Base-by-base conservation (phyloP, 2,113 vertebrate genomes). In the Eulemur macaco region DNA sequence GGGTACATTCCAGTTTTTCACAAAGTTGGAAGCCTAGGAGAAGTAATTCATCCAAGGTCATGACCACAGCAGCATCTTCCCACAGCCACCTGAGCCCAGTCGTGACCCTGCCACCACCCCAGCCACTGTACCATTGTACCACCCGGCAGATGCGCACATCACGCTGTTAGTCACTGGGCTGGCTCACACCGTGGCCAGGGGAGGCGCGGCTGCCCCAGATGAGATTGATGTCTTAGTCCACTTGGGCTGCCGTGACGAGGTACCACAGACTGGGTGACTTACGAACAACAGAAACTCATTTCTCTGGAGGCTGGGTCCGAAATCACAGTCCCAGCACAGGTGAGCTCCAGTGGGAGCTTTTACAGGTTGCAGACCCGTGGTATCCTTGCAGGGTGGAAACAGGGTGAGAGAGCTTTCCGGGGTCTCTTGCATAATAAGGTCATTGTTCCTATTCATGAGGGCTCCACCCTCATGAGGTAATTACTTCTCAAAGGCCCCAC, bases 121-220 rank as follows among this genome's bases (percentile, higher is more conserved):
- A 3, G 31, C 63, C 39, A 13, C 56, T 5, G 5, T 6, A 34
- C 18, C 58, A 39, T 34, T 4, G 8, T 9, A 20, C 21, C 56
- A 15, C 76, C 58, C 8, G 18, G 54, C 52, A 45, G 37, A 20
- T 0, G 23, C 3, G 0, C 34, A 27, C 6, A 0, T 73, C 14
- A 1, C 20, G 23, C 86, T 20, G 9, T 37, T 29, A 6, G 15
- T 45, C 23, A 3, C n/a, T 25, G 34, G 68, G 37, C 10, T 34
- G 34, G 54, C 9, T 45, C 58, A 10, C 47, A 10, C 63, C 17
- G 21, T 37, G 21, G 23, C 15, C 8, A 12, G 9, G 77, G 27
- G 18, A 66, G 77, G 37, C 39, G 5, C 45, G 39, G 68, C 34
- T 15, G 6, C 21, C 58, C 63, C 1, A 17, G 8, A 21, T 5